phyloP scores from a whole-genome alignment of 1,140 invertebrate genomes.

The Dryas iulia region DNA sequence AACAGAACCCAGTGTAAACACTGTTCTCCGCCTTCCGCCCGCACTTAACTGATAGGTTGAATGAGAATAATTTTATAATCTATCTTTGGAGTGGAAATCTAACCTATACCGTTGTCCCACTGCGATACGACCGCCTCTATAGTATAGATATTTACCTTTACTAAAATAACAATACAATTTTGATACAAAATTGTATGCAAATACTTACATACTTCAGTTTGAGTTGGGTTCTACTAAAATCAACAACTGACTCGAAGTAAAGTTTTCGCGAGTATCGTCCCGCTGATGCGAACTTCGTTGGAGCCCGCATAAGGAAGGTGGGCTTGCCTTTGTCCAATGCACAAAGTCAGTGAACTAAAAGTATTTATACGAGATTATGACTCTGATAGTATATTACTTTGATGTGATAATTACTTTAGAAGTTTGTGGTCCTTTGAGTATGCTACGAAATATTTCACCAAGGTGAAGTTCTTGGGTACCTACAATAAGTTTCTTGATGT shows the following conservation, averaged over 20 bases:
- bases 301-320: slow-evolving; percentile 8
- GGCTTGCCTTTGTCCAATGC: background rate
- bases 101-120: too few relatives aligned
- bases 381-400: slow-evolving; percentile 1
- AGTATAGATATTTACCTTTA: too few relatives aligned
- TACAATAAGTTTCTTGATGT: background rate
- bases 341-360: slow-evolving; percentile 8
- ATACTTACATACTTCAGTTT: background rate
- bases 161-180: too few relatives aligned
- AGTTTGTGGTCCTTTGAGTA: background rate
- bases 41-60: too few relatives aligned
- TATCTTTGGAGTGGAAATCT: too few relatives aligned
- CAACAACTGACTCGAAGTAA: background rate
- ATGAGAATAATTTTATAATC: too few relatives aligned
- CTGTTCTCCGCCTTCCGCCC: too few relatives aligned
- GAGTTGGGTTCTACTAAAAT: background rate
- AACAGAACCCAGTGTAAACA: too few relatives aligned
- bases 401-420: background rate
- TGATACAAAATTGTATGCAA: too few relatives aligned
- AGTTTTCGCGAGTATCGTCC: background rate
- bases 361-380: background rate
- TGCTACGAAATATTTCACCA: background rate
- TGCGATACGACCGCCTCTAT: too few relatives aligned
- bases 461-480: background rate
- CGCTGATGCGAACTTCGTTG: background rate